These are phyloP conservation scores for Epicauta chinensis DNA, from an alignment of 1,140 invertebrate genomes.

Conservation along the genomic window DNA sequence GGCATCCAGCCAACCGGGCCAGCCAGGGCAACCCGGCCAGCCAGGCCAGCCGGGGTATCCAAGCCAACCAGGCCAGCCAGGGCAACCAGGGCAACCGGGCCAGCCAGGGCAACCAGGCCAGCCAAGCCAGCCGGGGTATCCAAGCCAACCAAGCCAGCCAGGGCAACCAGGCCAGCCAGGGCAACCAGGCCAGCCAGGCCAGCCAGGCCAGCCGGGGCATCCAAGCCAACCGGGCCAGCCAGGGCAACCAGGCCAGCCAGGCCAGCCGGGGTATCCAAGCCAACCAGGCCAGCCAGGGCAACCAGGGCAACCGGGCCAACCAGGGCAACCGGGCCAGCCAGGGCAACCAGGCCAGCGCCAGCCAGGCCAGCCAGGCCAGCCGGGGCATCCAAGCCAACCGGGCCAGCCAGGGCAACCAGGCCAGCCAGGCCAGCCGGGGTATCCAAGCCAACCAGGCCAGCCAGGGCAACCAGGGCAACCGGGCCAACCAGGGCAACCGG, in stretches of 20 bases:
- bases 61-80: constrained; percentile 23
- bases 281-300: constrained; percentile 26
- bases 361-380: constrained; percentile 24
- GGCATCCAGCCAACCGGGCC: constrained; percentile 1
- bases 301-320: constrained; percentile 11
- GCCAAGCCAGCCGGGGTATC: constrained; percentile 11
- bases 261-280: constrained; percentile 8
- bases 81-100: constrained; percentile 22
- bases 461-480: constrained; percentile 19
- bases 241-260: constrained; percentile 20
- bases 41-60: constrained; percentile 1
- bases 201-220: constrained; percentile 20
- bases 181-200: constrained; percentile 26
- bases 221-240: constrained; percentile 7
- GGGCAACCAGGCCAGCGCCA: constrained; percentile 12
- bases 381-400: constrained; percentile 12
- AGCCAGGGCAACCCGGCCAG: constrained; percentile 25
- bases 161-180: not conserved
- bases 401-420: constrained; percentile 23
- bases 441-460: constrained; percentile 13
- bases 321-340: constrained; percentile 11
- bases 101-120: constrained; percentile 2
- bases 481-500: constrained; percentile 19
- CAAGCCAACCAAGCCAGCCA: constrained; percentile 24
- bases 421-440: constrained; percentile 17